Evolutionary conservation across 2,888 invertebrate genomes (phyloP).

Genomic region (Amiota communis): DNA sequence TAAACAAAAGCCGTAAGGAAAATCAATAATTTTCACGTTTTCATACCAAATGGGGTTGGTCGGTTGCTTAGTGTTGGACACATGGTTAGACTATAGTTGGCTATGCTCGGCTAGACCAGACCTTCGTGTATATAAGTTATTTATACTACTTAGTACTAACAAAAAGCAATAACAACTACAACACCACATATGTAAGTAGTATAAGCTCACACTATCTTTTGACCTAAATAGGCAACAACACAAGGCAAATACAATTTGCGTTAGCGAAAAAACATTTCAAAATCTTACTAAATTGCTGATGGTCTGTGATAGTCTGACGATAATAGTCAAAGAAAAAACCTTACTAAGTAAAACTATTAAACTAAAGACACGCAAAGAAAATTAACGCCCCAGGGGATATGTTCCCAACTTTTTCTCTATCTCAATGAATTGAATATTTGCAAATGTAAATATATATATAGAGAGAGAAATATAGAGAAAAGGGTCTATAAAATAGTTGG

Average conservation of each 20-base stretch:
- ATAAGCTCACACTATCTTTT: constrained; percentile 28
- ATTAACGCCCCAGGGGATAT: background rate
- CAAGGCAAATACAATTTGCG: background rate
- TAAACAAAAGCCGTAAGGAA: constrained; percentile 35
- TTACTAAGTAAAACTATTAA: background rate
- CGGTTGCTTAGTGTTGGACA: constrained; percentile 37
- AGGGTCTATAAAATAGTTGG: no score
- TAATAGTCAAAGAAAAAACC: background rate
- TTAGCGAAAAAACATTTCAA: background rate
- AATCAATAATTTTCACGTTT: constrained; percentile 44
- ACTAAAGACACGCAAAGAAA: constrained; percentile 8
- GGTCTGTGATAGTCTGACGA: background rate
- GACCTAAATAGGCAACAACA: constrained; percentile 52
- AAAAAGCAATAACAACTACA: constrained; percentile 33
- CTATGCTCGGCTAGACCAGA: constrained; percentile 10
- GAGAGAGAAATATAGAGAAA: no score
- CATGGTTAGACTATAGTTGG: background rate
- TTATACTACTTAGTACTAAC: constrained; percentile 40
- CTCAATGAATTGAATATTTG: background rate
- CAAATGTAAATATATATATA: no score
- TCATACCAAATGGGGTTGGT: constrained; percentile 3
- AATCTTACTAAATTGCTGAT: constrained; percentile 1
- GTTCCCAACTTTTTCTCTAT: constrained; percentile 6
- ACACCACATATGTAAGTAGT: background rate
- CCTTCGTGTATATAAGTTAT: constrained; percentile 65